phyloP scores from a whole-genome alignment of 2,888 invertebrate species.

The Lissocephala sabroskyi region DNA sequence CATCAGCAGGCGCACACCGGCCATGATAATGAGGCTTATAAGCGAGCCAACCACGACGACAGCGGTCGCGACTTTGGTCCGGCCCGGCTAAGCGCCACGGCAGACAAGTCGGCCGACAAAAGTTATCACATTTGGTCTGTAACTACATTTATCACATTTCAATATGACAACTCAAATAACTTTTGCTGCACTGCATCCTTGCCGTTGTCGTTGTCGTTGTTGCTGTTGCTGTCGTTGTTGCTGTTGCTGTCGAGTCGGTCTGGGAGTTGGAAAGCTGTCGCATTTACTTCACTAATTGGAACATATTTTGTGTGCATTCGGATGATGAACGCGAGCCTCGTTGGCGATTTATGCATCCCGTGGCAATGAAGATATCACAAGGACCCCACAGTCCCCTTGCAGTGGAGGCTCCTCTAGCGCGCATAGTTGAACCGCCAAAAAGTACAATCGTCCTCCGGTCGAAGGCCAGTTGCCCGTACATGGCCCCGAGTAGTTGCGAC shows the following conservation, averaged over 20 bases:
- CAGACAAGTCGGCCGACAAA: slow-evolving; percentile 21
- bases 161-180: slow-evolving; percentile 68
- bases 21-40: slow-evolving; percentile 2
- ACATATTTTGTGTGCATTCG: slow-evolving; percentile 39
- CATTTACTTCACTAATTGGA: slow-evolving; percentile 66
- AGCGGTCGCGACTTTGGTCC: too few relatives aligned
- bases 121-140: slow-evolving; percentile 67
- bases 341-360: slow-evolving; percentile 60
- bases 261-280: slow-evolving; percentile 43
- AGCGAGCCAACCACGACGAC: not conserved
- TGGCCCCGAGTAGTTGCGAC: too few relatives aligned
- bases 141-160: slow-evolving; percentile 69
- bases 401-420: too few relatives aligned
- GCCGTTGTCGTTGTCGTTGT: slow-evolving; percentile 6
- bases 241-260: not conserved
- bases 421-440: too few relatives aligned
- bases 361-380: slow-evolving; percentile 55
- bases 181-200: slow-evolving; percentile 37
- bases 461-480: too few relatives aligned
- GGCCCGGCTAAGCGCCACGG: slow-evolving; percentile 31
- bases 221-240: not conserved
- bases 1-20: slow-evolving; percentile 15
- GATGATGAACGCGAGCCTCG: slow-evolving; percentile 38
- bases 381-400: too few relatives aligned
- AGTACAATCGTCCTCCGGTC: too few relatives aligned